These are phyloP conservation scores for Laothoe populi DNA, from an alignment of 2,888 invertebrate species.

Conservation along the genomic window DNA sequence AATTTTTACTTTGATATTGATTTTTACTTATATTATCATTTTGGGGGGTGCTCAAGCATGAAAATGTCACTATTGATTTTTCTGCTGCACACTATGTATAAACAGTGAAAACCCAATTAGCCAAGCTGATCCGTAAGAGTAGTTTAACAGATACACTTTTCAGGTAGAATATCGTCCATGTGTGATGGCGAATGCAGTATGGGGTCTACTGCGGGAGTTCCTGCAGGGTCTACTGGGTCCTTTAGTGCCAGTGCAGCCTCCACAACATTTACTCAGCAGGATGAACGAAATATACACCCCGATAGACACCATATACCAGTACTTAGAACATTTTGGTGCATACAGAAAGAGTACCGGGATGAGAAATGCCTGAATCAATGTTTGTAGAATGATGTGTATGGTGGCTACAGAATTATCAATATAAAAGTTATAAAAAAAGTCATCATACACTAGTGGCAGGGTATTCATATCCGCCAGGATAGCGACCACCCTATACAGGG, in stretches of 20 bases:
- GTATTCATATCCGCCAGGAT: too few species aligned
- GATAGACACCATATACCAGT: constrained; percentile 96
- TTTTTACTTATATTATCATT: too few species aligned
- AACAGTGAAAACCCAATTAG: too few species aligned
- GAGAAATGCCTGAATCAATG: constrained; percentile 1
- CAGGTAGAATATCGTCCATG: constrained; percentile 96
- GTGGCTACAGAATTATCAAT: background rate
- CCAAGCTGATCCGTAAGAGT: too few species aligned
- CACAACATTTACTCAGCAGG: constrained; percentile 89
- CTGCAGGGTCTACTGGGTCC: constrained; percentile 95
- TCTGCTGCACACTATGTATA: too few species aligned
- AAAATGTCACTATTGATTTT: too few species aligned
- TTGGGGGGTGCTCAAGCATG: too few species aligned
- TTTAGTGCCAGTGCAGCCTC: constrained; percentile 88
- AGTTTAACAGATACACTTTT: constrained; percentile 28
- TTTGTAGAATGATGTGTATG: background rate
- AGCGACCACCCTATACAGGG: too few species aligned
- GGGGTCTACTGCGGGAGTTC: constrained; percentile 96
- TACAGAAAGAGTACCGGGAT: constrained; percentile 91
- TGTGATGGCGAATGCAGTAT: constrained; percentile 93
- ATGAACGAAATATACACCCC: constrained; percentile 95
- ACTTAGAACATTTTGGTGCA: constrained; percentile 96
- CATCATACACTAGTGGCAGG: too few species aligned
- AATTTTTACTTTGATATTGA: too few species aligned
- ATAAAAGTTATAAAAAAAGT: too few species aligned